Conservation (phyloP, 2,113 vertebrate genomes). For the Mirza zaza region DNA sequence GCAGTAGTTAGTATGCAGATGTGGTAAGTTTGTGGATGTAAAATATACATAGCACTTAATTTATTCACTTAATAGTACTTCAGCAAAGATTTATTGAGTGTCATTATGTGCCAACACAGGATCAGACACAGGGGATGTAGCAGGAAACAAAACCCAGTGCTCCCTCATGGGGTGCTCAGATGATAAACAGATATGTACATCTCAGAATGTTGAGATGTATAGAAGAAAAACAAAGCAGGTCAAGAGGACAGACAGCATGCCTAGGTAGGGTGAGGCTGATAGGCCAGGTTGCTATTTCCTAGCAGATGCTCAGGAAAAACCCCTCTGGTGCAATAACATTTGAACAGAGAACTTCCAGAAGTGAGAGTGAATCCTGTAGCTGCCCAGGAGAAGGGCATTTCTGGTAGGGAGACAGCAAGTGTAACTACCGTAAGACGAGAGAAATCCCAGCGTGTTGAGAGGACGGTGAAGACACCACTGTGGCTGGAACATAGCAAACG, state of each 20-base stretch:
- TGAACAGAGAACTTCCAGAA: not conserved
- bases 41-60: not conserved
- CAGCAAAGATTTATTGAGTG: not conserved
- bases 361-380: not conserved
- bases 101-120: not conserved
- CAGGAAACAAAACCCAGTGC: not conserved
- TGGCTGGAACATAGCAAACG: not conserved
- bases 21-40: not conserved
- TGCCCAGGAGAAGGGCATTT: not conserved
- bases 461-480: not conserved
- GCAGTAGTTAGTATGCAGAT: not conserved
- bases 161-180: not conserved
- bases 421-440: not conserved
- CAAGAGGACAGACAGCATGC: not conserved
- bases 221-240: not conserved
- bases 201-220: not conserved
- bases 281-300: not conserved
- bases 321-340: not conserved
- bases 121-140: not conserved
- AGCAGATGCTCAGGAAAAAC: not conserved
- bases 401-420: not conserved
- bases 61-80: not conserved
- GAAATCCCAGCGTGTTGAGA: not conserved
- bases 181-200: not conserved
- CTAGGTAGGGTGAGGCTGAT: no score